Conservation (phyloP, 1,140 invertebrate species). For the Aphis craccivora region DNA sequence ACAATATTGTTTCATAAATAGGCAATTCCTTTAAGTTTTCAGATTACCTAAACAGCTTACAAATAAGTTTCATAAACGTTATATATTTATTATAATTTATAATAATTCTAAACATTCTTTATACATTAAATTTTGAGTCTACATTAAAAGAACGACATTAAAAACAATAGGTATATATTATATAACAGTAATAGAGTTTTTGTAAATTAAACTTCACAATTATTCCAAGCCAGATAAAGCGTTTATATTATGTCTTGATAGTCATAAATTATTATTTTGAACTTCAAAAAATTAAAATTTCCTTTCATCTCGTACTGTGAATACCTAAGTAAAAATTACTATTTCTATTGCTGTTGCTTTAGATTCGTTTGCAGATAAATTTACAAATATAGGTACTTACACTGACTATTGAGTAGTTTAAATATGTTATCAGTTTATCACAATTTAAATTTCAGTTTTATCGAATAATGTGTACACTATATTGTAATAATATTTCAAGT, state of each 20-base stretch:
- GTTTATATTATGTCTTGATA: background rate
- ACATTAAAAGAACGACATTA: background rate
- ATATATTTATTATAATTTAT: conserved; percentile 5
- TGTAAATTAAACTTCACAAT: background rate
- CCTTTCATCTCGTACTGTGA: background rate
- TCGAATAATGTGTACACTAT: background rate
- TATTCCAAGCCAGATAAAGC: background rate
- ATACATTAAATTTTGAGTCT: too few species aligned
- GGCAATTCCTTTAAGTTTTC: background rate
- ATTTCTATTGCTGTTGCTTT: background rate
- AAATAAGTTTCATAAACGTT: background rate
- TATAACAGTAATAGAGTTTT: background rate
- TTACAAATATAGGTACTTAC: background rate
- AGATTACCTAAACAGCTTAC: background rate
- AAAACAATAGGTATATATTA: background rate
- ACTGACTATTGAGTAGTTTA: background rate
- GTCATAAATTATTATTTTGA: background rate
- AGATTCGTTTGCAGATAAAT: background rate
- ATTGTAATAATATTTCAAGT: background rate
- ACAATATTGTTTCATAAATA: background rate
- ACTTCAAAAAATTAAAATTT: conserved; percentile 13
- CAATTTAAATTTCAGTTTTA: background rate
- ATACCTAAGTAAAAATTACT: background rate
- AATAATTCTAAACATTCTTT: too few species aligned
- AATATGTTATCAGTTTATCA: background rate